Conservation (phyloP, 2,888 invertebrate genomes). For the Chaetogeoica ovagalla region DNA sequence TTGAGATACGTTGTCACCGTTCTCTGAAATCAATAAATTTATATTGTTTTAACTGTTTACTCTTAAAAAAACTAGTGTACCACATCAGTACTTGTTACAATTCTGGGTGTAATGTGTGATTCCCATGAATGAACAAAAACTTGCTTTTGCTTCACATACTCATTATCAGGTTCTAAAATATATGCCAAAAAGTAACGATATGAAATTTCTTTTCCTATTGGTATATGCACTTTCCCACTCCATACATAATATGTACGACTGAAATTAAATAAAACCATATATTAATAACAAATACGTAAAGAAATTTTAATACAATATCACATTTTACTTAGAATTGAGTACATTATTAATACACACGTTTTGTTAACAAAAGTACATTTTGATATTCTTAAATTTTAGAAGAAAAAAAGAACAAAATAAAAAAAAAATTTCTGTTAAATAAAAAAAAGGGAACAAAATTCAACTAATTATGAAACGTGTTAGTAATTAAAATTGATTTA, state of each 20-base stretch:
- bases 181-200: conserved; percentile 77
- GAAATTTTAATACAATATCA: not conserved
- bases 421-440: not conserved
- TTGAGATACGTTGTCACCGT: conserved; percentile 55
- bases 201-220: conserved; percentile 68
- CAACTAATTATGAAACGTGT: not conserved
- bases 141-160: conserved; percentile 11
- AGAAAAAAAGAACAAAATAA: too few relatives aligned
- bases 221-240: conserved; percentile 69
- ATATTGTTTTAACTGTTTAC: conserved; percentile 56
- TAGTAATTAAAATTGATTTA: conserved; percentile 4
- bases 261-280: conserved; percentile 11
- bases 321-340: not conserved
- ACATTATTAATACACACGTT: not conserved
- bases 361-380: not conserved
- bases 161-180: conserved; percentile 58
- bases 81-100: conserved; percentile 60
- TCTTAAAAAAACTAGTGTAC: conserved; percentile 1
- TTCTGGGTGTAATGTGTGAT: conserved; percentile 71
- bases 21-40: conserved; percentile 52
- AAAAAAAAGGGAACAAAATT: not conserved
- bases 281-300: not conserved
- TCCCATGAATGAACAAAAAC: conserved; percentile 67
- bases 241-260: conserved; percentile 62
- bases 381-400: too few relatives aligned